Base-by-base conservation (phyloP, 2,113 vertebrate genomes). In the Hypocryptadius cinnamomeus region DNA sequence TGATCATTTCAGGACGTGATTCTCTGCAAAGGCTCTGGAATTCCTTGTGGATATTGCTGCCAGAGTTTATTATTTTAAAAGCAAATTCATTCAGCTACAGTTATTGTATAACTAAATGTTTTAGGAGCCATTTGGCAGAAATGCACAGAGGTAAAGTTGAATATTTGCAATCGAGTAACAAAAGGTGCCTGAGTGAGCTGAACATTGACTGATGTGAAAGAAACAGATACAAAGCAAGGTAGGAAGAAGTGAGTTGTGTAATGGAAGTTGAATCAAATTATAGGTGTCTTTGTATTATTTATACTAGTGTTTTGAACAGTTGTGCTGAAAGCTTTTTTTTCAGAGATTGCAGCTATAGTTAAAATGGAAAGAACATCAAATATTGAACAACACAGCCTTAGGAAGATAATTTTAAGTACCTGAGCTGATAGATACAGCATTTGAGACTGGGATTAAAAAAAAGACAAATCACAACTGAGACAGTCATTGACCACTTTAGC, bases 331-430 rank as follows among this genome's bases (percentile, higher is more conserved):
- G 87, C 87, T 93, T 95, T 81, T 87, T 87, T 95, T 95, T 94
- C 54, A 81, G 79, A 90, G 65, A 50, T 60, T 83, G 60, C 1
- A 2, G 85, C 40, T 91, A 91, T 59, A 87, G 44, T 87, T 95
- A 71, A 97, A 96, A 95, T 87, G 89, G 91, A 95, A 94, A 89
- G 79, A 83, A 37, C 92, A 95, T 97, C 31, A 97, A 96, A 96
- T 96, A 96, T 96, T 96, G 93, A 97, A 94, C 87, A 92, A 74
- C 60, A 37, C 16, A 44, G 87, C 63, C 65, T 60, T 61, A 68
- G 68, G 73, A 94, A 79, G 79, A 78, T 65, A 79, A 60, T 68
- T 92, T 83, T 87, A 94, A 92, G 80, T 87, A 94, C 79, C 65
- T 92, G 70, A 78, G n/a, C 70, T 93, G 81, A 90, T 87, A 97